Evolutionary conservation across 2,113 vertebrate genomes (phyloP), one percentile per base, ranked within the genome.

Genomic region (Bambusicola thoracicus): DNA sequence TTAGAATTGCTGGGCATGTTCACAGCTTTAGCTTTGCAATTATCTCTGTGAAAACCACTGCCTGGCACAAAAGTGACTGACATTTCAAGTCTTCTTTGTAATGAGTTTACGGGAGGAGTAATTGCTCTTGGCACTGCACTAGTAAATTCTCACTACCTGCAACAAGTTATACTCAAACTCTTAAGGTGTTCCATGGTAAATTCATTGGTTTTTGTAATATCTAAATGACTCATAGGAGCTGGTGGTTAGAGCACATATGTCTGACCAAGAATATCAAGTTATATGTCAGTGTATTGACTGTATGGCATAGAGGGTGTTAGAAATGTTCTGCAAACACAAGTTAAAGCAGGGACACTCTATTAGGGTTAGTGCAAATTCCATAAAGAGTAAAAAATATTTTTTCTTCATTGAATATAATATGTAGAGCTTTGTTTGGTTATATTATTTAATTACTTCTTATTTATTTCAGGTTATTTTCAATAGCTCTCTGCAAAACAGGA

Each of bases 231-330:
- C 49, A 53, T 13, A 72, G 38, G 32, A 67, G 11, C 16, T 87
- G 32, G 7, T 17, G 46, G 30, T 49, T 44, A 88, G 49, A 77
- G 8, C 6, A 43, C 5, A 7, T 0, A 2, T 3, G 0, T 46
- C 10, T 48, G 21, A 69, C 15, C 17, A 77, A 62, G 46, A 58
- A 74, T 66, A 62, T 6, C 49, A 21, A 58, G 18, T 66, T 70
- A 41, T 2, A 3, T 8, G 25, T 34, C 30, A 48, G 4, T 30
- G 76, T 89, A 62, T 29, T 53, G 16, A 34, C 5, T 40, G 20
- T 6, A 15, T 59, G 32, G 21, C 10, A 59, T 30, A 62, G 59
- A 73, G 81, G 11, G 5, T 38, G 10, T 22, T 73, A 70, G 48
- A 85, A 73, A 67, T 30, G 4, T 5, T 89, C 24, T 36, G 11